Conservation (phyloP, 2,797 vertebrate genomes). For the Periophthalmus magnuspinnatus region DNA sequence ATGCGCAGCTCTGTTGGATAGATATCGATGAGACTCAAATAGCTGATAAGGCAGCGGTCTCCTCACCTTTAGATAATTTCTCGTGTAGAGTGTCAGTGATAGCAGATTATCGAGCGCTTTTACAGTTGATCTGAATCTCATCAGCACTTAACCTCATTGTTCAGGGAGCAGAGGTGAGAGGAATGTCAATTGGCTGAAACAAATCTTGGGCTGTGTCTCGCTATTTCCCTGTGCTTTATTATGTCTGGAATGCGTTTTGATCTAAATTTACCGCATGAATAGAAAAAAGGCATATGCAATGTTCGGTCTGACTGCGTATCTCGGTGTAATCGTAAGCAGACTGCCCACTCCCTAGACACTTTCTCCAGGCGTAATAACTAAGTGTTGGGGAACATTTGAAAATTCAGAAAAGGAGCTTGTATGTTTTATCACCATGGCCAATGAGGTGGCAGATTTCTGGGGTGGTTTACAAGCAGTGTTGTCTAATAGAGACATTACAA, state of each 20-base stretch:
- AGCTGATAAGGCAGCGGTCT: conserved; percentile 40
- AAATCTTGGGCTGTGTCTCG: conserved; percentile 45
- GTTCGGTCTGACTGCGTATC: not conserved
- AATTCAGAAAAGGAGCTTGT: too few relatives aligned
- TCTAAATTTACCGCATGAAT: not conserved
- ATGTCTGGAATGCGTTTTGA: not conserved
- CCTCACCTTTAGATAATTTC: conserved; percentile 72
- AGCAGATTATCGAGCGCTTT: conserved; percentile 72
- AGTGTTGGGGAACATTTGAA: too few relatives aligned
- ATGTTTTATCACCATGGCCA: not conserved
- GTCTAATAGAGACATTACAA: too few relatives aligned
- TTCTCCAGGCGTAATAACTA: not conserved
- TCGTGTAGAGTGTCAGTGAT: conserved; percentile 66
- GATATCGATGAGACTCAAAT: conserved; percentile 47
- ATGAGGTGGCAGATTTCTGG: too few relatives aligned
- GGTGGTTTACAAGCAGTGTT: too few relatives aligned
- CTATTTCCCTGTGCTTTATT: conserved; percentile 1
- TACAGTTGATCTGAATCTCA: conserved; percentile 77
- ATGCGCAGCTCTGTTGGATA: conserved; percentile 35
- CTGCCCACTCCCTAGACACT: not conserved
- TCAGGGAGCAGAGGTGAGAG: conserved; percentile 70
- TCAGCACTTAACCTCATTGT: conserved; percentile 76
- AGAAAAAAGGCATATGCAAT: not conserved
- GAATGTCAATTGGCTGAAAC: conserved; percentile 72
- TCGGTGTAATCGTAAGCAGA: not conserved